These are phyloP conservation scores for Tricholaema leucomelas DNA, from an alignment of 2,113 vertebrate genomes.

Conservation along the genomic window DNA sequence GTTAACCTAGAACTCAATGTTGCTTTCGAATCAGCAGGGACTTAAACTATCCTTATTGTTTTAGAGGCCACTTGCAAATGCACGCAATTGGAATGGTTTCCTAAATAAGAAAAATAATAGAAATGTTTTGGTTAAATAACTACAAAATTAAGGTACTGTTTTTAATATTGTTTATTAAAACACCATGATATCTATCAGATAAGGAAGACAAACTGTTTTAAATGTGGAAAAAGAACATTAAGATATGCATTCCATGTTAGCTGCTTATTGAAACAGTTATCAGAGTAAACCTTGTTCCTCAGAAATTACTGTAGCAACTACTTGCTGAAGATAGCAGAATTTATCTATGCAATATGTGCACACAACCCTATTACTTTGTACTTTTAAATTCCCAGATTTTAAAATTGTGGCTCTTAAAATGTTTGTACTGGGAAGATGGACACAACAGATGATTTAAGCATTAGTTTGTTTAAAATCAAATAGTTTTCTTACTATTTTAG, in stretches of 20 bases:
- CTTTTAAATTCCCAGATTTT: background rate
- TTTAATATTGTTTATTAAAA: background rate
- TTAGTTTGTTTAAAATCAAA: background rate
- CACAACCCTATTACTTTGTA: background rate
- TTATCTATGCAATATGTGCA: background rate
- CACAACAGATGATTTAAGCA: background rate
- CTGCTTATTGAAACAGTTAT: constrained; percentile 42
- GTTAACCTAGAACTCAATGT: background rate
- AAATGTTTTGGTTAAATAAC: background rate
- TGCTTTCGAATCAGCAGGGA: background rate
- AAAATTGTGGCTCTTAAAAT: background rate
- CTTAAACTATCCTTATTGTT: background rate
- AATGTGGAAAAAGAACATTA: background rate
- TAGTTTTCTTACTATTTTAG: background rate
- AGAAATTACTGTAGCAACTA: background rate
- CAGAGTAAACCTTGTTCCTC: background rate
- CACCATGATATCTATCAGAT: background rate
- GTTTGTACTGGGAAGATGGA: background rate
- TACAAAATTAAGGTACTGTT: background rate
- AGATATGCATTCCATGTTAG: background rate
- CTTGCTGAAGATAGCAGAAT: background rate
- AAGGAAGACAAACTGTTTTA: background rate
- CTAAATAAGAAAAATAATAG: background rate
- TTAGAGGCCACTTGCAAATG: background rate
- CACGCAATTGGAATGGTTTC: background rate